Conservation (phyloP, 2,888 invertebrate species). For the Synanthedon vespiformis region DNA sequence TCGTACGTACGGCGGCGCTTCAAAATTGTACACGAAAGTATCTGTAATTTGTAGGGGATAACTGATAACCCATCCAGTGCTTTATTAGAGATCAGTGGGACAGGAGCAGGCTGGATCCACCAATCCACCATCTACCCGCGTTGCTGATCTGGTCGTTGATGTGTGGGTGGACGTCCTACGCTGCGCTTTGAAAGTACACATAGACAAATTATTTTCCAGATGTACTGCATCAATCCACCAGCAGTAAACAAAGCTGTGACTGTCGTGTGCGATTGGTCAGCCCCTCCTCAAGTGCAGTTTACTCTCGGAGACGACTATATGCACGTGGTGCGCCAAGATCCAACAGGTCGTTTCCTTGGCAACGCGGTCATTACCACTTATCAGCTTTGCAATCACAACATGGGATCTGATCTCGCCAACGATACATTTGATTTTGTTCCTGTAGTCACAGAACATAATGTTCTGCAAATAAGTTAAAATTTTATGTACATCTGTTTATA, state of each 20-base stretch:
- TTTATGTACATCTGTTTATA: too few relatives aligned
- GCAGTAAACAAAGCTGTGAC: conserved; percentile 40
- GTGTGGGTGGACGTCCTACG: not conserved
- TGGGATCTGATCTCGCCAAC: not conserved
- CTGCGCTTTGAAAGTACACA: not conserved
- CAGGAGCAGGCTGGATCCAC: too few relatives aligned
- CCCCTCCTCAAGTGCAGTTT: conserved; percentile 48
- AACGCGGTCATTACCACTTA: conserved; percentile 48
- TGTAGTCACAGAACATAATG: too few relatives aligned
- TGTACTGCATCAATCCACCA: conserved; percentile 45
- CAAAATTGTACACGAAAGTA: too few relatives aligned
- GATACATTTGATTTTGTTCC: not conserved
- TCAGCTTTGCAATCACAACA: conserved; percentile 42
- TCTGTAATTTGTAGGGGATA: too few relatives aligned
- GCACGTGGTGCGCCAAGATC: conserved; percentile 47
- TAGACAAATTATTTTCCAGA: conserved; percentile 22
- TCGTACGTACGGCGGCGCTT: too few relatives aligned
- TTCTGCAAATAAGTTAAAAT: too few relatives aligned
- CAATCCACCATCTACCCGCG: too few relatives aligned
- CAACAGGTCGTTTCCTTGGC: conserved; percentile 33
- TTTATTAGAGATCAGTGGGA: too few relatives aligned
- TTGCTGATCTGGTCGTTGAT: too few relatives aligned
- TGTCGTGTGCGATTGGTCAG: conserved; percentile 50
- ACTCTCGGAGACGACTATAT: conserved; percentile 48
- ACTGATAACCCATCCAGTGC: too few relatives aligned